Evolutionary conservation across 2,888 invertebrate genomes (phyloP).

Genomic region (Monopis laevigella): DNA sequence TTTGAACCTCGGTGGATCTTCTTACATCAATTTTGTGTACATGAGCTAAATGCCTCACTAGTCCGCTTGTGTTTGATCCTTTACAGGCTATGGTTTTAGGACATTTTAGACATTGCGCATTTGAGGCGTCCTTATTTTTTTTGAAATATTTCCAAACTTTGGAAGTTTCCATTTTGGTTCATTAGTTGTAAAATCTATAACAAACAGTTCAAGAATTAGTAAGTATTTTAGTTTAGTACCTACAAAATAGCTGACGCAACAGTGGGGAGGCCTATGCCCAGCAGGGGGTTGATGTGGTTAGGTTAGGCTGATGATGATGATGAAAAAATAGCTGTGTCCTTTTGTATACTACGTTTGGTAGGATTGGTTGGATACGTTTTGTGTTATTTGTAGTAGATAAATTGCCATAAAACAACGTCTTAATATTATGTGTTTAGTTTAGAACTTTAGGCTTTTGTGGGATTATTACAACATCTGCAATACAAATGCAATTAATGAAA

Average conservation of each 20-base stretch:
- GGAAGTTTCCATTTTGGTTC: neutral
- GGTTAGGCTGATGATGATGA: no score
- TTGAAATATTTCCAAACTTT: constrained; percentile 11
- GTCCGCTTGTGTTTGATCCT: constrained; percentile 11
- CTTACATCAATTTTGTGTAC: constrained; percentile 13
- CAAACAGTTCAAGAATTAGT: constrained; percentile 4
- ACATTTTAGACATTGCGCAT: constrained; percentile 12
- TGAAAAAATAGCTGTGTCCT: no score
- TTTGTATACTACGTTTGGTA: no score
- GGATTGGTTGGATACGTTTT: no score
- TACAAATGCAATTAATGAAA: no score
- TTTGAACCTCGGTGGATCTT: neutral
- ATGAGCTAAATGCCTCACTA: constrained; percentile 12
- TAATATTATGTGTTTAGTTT: no score
- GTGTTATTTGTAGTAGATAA: no score
- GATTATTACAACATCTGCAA: no score
- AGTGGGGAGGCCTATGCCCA: no score
- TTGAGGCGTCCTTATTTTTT: constrained; percentile 10
- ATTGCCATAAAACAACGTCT: no score
- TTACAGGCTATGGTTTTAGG: constrained; percentile 12
- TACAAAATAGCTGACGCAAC: constrained; percentile 3
- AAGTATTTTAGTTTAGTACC: constrained; percentile 4
- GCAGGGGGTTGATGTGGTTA: no score
- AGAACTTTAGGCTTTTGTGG: no score
- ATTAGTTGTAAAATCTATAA: constrained; percentile 5